Conservation (phyloP, 2,888 invertebrate species). For the Rhimphoctona megacephalus region DNA sequence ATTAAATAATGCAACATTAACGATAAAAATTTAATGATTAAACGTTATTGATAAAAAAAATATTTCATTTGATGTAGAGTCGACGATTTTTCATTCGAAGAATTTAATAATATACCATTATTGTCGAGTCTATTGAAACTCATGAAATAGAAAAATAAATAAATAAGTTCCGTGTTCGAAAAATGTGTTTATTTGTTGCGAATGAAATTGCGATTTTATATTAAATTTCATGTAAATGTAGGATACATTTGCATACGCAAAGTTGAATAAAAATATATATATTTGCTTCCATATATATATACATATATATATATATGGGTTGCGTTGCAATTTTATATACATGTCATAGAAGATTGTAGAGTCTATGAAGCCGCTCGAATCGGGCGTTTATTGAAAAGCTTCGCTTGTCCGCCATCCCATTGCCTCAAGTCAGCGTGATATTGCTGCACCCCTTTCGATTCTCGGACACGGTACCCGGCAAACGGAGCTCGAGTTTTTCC, state of each 20-base stretch:
- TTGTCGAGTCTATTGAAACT: neutral
- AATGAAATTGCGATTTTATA: constrained; percentile 3
- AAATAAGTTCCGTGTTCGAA: neutral
- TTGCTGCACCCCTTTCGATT: constrained; percentile 59
- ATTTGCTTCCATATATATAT: neutral
- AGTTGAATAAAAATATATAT: neutral
- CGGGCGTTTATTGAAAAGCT: constrained; percentile 62
- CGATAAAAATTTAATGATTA: neutral
- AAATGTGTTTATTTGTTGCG: neutral
- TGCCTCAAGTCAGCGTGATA: constrained; percentile 54
- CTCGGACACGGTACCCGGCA: constrained; percentile 44
- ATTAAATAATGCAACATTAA: neutral
- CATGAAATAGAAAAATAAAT: neutral
- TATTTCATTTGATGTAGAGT: too few species aligned
- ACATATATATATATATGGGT: too few species aligned
- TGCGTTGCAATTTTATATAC: constrained; percentile 38
- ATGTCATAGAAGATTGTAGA: constrained; percentile 50
- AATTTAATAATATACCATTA: neutral
- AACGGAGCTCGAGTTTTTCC: constrained; percentile 33
- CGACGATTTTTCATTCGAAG: neutral
- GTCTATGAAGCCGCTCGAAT: constrained; percentile 53
- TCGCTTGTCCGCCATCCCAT: constrained; percentile 48
- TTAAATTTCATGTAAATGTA: constrained; percentile 20
- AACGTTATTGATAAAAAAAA: too few species aligned
- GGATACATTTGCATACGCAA: neutral